phyloP scores from a whole-genome alignment of 2,113 vertebrate species.

The Hyperoodon ampullatus region DNA sequence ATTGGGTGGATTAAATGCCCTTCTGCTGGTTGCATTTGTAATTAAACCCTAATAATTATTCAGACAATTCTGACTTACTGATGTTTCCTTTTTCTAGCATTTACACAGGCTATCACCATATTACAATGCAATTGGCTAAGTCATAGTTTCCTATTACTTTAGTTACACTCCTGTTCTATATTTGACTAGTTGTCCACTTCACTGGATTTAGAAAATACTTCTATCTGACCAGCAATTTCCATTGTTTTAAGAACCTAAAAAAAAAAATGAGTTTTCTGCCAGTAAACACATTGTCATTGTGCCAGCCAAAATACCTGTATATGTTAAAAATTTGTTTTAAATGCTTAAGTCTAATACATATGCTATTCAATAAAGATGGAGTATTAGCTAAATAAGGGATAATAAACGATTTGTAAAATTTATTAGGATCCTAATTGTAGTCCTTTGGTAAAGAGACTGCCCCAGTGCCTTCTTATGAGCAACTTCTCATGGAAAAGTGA shows the following conservation, averaged over 20 bases:
- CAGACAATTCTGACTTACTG: not conserved
- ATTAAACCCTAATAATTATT: not conserved
- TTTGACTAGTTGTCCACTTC: not conserved
- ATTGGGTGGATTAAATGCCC: not conserved
- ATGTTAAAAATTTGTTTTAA: not conserved
- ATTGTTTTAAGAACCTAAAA: not conserved
- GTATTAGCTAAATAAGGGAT: not conserved
- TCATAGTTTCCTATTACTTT: not conserved
- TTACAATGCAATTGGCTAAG: not conserved
- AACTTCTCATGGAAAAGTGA: not conserved
- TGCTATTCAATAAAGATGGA: not conserved
- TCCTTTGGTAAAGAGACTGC: not conserved
- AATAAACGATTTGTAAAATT: not conserved
- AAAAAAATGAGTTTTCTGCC: not conserved
- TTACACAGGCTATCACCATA: not conserved
- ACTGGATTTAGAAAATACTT: slow-evolving; percentile 20
- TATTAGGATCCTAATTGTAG: not conserved
- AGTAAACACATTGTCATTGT: not conserved
- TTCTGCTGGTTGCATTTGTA: not conserved
- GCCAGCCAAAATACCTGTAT: not conserved
- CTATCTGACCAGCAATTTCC: not conserved
- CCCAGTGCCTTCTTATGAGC: not conserved
- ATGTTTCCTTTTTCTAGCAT: not conserved
- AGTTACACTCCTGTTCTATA: not conserved
- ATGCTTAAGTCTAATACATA: not conserved